These are phyloP conservation scores for Colletes latitarsis DNA, from an alignment of 1,140 invertebrate species.

Conservation along the genomic window DNA sequence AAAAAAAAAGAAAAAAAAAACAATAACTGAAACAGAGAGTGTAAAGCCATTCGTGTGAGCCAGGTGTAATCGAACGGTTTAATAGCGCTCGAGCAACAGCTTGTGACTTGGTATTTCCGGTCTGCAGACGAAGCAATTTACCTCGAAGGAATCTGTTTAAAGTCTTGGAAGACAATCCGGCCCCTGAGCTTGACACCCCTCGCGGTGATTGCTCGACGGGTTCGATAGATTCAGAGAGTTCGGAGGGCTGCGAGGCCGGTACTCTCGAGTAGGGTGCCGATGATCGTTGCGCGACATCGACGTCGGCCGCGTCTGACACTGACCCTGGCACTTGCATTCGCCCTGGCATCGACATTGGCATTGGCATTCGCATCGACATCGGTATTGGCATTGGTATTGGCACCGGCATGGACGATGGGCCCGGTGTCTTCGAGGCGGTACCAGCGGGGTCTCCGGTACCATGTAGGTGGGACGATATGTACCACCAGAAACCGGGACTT, in stretches of 20 bases:
- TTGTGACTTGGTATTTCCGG: constrained; percentile 36
- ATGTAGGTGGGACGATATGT: constrained; percentile 79
- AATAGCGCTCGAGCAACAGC: constrained; percentile 64
- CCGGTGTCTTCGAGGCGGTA: constrained; percentile 77
- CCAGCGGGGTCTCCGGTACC: constrained; percentile 74
- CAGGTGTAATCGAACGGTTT: constrained; percentile 47
- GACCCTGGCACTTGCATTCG: constrained; percentile 28
- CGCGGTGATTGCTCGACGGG: constrained; percentile 24
- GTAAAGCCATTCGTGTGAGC: constrained; percentile 75
- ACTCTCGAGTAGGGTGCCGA: constrained; percentile 39
- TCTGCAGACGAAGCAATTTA: constrained; percentile 68
- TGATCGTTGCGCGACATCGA: constrained; percentile 52
- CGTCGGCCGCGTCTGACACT: constrained; percentile 52
- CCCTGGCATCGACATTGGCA: constrained; percentile 43
- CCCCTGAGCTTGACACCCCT: constrained; percentile 59
- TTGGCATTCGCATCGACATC: constrained; percentile 51
- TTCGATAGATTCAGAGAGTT: constrained; percentile 28
- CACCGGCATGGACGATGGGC: constrained; percentile 68
- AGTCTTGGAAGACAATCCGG: constrained; percentile 77
- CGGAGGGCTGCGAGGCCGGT: constrained; percentile 33
- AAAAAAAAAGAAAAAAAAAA: not conserved
- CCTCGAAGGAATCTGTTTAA: constrained; percentile 79
- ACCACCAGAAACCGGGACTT: constrained; percentile 80
- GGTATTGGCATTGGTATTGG: constrained; percentile 62
- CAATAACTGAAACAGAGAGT: constrained; percentile 54